Percentiles rank a stretch among this genome's conserved stretches.
These are phyloP conservation scores for Dendrocincla fuliginosa DNA, from an alignment of 2,797 vertebrate genomes.

Conservation along the genomic window DNA sequence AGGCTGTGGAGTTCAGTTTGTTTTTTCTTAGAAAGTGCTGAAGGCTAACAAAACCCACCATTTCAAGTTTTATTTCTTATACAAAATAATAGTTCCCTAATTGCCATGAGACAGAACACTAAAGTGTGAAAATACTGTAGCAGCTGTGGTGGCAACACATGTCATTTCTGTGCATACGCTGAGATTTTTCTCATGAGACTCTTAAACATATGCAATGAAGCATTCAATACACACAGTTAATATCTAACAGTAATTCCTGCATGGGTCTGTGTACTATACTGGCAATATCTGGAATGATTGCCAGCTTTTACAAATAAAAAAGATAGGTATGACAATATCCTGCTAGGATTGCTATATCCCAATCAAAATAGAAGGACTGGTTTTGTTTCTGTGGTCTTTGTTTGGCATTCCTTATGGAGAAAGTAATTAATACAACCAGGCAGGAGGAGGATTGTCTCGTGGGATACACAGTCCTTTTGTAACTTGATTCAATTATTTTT, in stretches of 20 bases:
- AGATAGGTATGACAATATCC: conserved; percentile 2
- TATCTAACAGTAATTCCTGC: conserved; percentile 43
- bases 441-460: background rate
- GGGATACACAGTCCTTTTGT: background rate
- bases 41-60: background rate
- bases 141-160: conserved; percentile 64
- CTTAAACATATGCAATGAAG: conserved; percentile 46
- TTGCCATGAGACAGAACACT: conserved; percentile 9
- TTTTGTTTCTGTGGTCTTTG: conserved; percentile 5
- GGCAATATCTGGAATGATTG: background rate
- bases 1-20: background rate
- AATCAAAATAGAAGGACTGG: conserved; percentile 2
- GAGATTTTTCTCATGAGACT: conserved; percentile 57
- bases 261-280: background rate
- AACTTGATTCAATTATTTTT: background rate
- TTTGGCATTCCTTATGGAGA: background rate
- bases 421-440: conserved; percentile 56
- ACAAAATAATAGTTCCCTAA: conserved; percentile 38
- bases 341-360: background rate
- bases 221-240: conserved; percentile 42
- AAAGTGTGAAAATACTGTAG: conserved; percentile 37
- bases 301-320: conserved; percentile 11
- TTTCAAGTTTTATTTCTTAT: conserved; percentile 11
- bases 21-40: background rate
- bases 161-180: conserved; percentile 37